phyloP scores from a whole-genome alignment of 2,113 vertebrate genomes.

The Burhinus bistriatus region DNA sequence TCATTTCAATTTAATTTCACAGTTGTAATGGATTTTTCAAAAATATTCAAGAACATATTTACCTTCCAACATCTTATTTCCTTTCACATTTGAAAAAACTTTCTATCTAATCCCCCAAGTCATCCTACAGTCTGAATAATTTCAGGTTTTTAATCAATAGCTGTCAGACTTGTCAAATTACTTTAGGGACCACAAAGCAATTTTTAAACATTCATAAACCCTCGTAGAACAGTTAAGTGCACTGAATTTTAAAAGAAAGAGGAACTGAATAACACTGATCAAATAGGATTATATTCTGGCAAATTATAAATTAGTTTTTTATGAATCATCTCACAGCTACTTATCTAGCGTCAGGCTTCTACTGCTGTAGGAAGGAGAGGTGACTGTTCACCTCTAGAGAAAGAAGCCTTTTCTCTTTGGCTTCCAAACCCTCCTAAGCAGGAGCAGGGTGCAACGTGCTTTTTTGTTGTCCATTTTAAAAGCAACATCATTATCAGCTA shows the following conservation, averaged over 20 bases:
- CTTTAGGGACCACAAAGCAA: conserved; percentile 80
- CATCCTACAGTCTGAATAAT: conserved; percentile 78
- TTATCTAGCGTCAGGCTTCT: conserved; percentile 3
- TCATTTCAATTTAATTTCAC: conserved; percentile 58
- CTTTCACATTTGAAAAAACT: conserved; percentile 68
- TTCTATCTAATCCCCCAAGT: conserved; percentile 75
- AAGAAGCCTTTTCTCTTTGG: background rate
- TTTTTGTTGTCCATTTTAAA: background rate
- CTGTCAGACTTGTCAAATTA: conserved; percentile 84
- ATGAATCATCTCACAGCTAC: conserved; percentile 56
- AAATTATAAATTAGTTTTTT: conserved; percentile 67
- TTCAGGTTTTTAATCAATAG: conserved; percentile 82
- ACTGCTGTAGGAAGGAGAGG: background rate
- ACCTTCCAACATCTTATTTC: conserved; percentile 66
- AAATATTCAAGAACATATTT: conserved; percentile 59
- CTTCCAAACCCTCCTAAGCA: background rate
- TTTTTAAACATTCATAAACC: conserved; percentile 85
- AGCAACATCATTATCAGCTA: background rate
- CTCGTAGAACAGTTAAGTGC: conserved; percentile 70
- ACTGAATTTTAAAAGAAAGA: conserved; percentile 75
- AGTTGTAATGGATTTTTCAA: conserved; percentile 62
- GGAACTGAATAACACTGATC: conserved; percentile 55
- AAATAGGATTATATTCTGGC: conserved; percentile 66
- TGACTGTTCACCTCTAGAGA: background rate
- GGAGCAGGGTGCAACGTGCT: background rate